These are phyloP conservation scores for Poeciliopsis turneri DNA, from an alignment of 2,797 vertebrate genomes.

Conservation along the genomic window DNA sequence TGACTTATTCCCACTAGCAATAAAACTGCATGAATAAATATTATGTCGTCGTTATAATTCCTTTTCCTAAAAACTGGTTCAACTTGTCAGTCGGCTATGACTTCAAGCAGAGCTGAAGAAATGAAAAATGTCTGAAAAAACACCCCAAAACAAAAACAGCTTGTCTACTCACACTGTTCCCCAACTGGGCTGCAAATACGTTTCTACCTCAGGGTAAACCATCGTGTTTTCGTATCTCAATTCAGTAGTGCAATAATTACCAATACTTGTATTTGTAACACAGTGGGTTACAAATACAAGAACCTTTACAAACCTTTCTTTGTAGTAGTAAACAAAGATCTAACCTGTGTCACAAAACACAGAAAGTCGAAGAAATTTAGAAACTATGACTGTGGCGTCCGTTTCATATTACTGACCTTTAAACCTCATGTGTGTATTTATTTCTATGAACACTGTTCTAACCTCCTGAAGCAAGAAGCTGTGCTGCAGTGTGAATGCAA, in stretches of 20 bases:
- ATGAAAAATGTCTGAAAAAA: neutral
- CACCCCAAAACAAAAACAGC: neutral
- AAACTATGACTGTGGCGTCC: neutral
- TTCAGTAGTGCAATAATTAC: conserved; percentile 1
- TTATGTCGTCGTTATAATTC: conserved; percentile 4
- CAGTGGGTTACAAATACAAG: conserved; percentile 4
- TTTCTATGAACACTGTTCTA: neutral
- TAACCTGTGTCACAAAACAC: neutral
- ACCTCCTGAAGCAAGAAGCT: neutral
- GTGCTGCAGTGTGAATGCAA: neutral
- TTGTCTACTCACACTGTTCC: neutral
- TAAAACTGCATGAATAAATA: conserved; percentile 3
- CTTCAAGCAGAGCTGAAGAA: conserved; percentile 17
- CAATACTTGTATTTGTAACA: conserved; percentile 1
- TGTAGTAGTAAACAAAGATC: neutral
- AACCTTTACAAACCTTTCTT: neutral
- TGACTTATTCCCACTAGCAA: conserved; percentile 25
- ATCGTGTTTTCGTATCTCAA: neutral
- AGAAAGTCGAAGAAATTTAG: neutral
- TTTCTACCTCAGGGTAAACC: neutral
- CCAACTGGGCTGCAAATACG: neutral
- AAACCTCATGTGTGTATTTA: neutral
- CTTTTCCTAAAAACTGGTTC: conserved; percentile 10
- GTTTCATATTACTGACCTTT: neutral
- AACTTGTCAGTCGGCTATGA: conserved; percentile 12